These are phyloP conservation scores for Emydocephalus ijimae DNA, from an alignment of 2,113 vertebrate species.

Conservation along the genomic window DNA sequence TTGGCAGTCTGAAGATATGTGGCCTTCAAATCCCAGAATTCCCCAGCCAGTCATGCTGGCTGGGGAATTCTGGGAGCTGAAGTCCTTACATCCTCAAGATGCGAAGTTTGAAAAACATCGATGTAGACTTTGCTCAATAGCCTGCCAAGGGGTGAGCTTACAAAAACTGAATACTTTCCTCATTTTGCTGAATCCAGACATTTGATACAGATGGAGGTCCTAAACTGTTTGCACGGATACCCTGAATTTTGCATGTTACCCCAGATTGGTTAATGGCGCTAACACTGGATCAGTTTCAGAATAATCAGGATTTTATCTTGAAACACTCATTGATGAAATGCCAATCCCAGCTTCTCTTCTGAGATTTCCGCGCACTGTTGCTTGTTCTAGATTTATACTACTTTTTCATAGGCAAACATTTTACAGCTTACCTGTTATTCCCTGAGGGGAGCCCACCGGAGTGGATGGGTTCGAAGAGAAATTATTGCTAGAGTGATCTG, in stretches of 20 bases:
- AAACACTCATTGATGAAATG: neutral
- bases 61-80: neutral
- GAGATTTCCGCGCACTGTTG: neutral
- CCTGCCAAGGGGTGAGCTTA: neutral
- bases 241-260: neutral
- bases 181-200: neutral
- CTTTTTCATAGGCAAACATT: neutral
- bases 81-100: neutral
- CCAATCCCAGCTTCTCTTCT: neutral
- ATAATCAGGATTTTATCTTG: neutral
- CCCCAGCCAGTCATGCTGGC: neutral
- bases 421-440: constrained; percentile 83
- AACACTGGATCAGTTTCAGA: neutral
- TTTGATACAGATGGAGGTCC: neutral
- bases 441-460: constrained; percentile 93
- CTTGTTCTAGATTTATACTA: neutral
- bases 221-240: neutral
- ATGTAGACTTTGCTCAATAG: neutral
- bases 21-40: neutral
- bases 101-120: neutral
- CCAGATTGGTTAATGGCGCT: neutral
- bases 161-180: neutral
- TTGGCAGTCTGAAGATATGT: neutral
- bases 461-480: constrained; percentile 94
- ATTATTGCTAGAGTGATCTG: constrained; percentile 97